Evolutionary conservation across 2,113 vertebrate species (phyloP).

Genomic region (Chionis minor): DNA sequence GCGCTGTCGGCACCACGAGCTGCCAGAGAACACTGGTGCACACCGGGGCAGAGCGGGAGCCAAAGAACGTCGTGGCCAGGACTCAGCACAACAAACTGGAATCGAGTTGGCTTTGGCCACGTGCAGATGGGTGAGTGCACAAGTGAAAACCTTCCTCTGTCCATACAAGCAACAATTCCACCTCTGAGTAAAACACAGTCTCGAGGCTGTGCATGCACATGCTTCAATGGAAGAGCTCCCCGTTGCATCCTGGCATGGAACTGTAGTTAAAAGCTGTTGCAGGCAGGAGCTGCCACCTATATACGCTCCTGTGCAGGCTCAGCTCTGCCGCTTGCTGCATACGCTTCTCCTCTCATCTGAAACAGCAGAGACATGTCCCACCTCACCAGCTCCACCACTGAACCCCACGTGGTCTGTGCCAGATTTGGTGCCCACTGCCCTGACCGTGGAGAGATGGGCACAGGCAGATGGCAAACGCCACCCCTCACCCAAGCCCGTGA

Average conservation of each 20-base stretch:
- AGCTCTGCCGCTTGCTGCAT: not conserved
- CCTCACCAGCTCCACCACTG: not conserved
- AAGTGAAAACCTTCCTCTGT: not conserved
- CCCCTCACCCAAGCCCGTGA: not conserved
- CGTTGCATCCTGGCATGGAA: not conserved
- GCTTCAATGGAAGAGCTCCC: not conserved
- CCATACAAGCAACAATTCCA: not conserved
- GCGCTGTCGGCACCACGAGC: accelerated
- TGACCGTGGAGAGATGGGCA: accelerated
- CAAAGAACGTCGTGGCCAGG: accelerated
- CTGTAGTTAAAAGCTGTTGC: not conserved
- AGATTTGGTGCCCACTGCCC: not conserved
- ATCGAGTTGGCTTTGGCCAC: not conserved
- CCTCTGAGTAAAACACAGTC: not conserved
- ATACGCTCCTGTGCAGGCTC: not conserved
- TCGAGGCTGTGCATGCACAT: accelerated
- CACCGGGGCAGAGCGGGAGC: not conserved
- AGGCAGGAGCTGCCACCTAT: not conserved
- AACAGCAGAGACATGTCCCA: not conserved
- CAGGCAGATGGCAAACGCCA: not conserved
- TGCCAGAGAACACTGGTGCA: accelerated
- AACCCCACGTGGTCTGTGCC: accelerated
- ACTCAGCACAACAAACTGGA: not conserved
- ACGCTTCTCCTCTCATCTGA: not conserved
- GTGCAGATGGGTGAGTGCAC: not conserved